Percentiles rank a stretch among this genome's conserved stretches.
Conservation (phyloP, 2,113 vertebrate genomes). For the Gambusia holbrooki region DNA sequence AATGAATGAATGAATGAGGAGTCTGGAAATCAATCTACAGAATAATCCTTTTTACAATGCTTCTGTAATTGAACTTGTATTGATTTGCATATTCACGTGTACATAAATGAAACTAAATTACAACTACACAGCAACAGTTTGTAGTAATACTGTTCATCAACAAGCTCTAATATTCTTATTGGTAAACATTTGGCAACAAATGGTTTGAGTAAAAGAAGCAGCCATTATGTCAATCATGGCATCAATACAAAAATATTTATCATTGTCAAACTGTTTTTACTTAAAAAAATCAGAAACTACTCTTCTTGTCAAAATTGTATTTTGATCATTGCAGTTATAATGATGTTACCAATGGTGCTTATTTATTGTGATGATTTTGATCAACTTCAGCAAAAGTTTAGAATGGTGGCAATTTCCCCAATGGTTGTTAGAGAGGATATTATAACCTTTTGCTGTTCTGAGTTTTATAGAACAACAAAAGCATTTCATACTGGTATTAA, state of each 20-base stretch:
- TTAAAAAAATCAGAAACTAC: background rate
- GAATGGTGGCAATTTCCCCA: background rate
- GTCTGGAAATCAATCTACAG: background rate
- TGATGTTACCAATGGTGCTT: background rate
- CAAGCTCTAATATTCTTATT: no score
- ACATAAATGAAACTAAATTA: no score
- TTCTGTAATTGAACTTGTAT: no score
- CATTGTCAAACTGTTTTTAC: background rate
- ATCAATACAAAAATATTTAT: background rate
- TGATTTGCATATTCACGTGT: no score
- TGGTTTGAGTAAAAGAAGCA: no score
- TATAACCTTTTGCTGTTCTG: background rate
- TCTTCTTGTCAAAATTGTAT: background rate
- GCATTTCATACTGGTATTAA: background rate
- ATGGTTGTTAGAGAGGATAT: background rate
- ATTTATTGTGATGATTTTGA: background rate
- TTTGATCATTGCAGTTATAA: background rate
- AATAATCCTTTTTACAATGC: no score
- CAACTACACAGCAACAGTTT: no score
- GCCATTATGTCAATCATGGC: no score
- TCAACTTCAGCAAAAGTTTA: background rate
- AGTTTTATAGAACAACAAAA: background rate
- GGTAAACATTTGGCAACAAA: no score
- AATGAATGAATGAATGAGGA: background rate
- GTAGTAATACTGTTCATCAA: no score